Evolutionary conservation across 2,113 vertebrate species (phyloP).

Genomic region (Pelmatolapia mariae): DNA sequence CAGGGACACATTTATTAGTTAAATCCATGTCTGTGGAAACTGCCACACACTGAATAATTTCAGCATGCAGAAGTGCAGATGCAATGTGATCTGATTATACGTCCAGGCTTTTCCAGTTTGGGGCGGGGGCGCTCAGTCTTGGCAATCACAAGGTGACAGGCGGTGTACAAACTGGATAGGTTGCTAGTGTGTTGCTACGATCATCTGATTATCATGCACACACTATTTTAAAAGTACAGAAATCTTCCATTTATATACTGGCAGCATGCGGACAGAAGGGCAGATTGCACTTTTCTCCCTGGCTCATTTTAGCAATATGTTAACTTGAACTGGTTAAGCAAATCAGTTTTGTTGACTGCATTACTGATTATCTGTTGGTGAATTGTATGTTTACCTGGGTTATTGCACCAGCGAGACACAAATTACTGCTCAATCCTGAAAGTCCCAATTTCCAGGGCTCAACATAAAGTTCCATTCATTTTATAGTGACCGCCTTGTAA

Average conservation of each 20-base stretch:
- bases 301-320: background rate
- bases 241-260: background rate
- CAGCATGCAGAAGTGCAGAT: background rate
- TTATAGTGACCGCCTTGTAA: background rate
- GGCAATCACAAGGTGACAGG: background rate
- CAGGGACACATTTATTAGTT: background rate
- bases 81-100: background rate
- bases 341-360: background rate
- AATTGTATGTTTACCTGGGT: background rate
- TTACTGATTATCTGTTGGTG: background rate
- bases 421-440: background rate
- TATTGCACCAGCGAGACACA: background rate
- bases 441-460: background rate
- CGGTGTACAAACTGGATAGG: background rate
- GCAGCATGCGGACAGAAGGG: background rate
- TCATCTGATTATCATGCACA: background rate
- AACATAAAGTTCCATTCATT: background rate
- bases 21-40: background rate
- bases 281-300: background rate
- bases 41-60: background rate
- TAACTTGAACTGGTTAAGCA: background rate
- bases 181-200: background rate
- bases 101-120: background rate
- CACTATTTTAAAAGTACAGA: background rate
- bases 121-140: background rate